Conservation (phyloP, 2,797 vertebrate genomes). For the Dromococcyx pavoninus region DNA sequence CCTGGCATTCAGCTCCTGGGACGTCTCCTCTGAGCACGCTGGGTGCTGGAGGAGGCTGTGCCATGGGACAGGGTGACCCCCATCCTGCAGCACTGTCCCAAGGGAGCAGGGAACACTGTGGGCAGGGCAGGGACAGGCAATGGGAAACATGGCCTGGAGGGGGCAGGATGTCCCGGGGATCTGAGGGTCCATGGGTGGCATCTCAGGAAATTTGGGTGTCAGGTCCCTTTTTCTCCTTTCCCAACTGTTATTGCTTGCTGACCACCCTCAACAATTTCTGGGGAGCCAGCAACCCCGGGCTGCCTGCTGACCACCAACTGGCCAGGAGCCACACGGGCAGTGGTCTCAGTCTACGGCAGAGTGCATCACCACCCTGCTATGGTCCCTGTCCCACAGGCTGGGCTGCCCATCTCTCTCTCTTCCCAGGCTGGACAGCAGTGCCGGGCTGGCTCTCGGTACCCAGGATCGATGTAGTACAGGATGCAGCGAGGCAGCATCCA, state of each 20-base stretch:
- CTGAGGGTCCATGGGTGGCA: too few relatives aligned
- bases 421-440: neutral
- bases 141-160: neutral
- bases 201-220: neutral
- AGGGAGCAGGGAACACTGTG: neutral
- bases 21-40: conserved; percentile 74
- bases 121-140: neutral
- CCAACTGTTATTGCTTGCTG: neutral
- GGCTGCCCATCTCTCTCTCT: neutral
- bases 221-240: neutral
- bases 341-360: neutral
- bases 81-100: fast-evolving
- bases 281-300: neutral
- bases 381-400: neutral
- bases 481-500: fast-evolving
- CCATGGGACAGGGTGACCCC: neutral
- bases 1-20: conserved; percentile 80
- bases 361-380: neutral
- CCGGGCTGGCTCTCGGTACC: neutral
- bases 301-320: neutral
- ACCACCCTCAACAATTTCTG: neutral
- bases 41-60: neutral
- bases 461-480: neutral
- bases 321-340: fast-evolving
- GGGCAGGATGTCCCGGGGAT: neutral